Base-by-base conservation (phyloP, 1,140 invertebrate genomes). In the Oppia nitens region DNA sequence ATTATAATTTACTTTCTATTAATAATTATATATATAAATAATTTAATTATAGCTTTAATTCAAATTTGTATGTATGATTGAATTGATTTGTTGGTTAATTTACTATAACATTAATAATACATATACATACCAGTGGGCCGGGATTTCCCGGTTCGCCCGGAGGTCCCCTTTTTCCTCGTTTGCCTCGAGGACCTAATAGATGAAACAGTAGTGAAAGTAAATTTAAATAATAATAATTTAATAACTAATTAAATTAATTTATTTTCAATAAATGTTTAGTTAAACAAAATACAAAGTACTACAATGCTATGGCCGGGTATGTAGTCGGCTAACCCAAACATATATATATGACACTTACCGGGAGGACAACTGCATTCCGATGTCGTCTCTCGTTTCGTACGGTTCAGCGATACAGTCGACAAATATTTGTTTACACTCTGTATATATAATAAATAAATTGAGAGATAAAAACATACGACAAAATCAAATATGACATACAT, bases 141-240 rank as follows among this genome's bases (percentile, higher is more conserved):
- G 79, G 62, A 65, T 89, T 85, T 48, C 87, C 87, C 72, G 88
- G 88, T 72, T 87, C 88, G 57, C 87, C 87, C 2, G 79, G 61
- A 65, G 89, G 85, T 50, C 87, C 87, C 72, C 89, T 89, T 72
- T 87, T 88, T 57, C 87, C 87, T 68, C 85, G 83, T 71, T 87
- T 86, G 49, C 87, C 87, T 67, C 84, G 74, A 72, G 87, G 87
- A 59, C 87, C 87, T 17, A 80, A 79, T 24, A 81, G 79, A 40
- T 84, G 84, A 40, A 81, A 78, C 40, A 45, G 63, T 62, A 56
- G 53, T 59, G 26, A 49, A 57, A 57, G 60, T 47, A 47, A 54
- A 47, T 9, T 40, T 6, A 40, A 17, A 40, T 40, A 17, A 40
- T 40, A 17, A 40, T 9, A 40, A 40, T 9, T 40, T 9, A 9